phyloP scores from a whole-genome alignment of 1,140 invertebrate species.

The Drosophila auraria region DNA sequence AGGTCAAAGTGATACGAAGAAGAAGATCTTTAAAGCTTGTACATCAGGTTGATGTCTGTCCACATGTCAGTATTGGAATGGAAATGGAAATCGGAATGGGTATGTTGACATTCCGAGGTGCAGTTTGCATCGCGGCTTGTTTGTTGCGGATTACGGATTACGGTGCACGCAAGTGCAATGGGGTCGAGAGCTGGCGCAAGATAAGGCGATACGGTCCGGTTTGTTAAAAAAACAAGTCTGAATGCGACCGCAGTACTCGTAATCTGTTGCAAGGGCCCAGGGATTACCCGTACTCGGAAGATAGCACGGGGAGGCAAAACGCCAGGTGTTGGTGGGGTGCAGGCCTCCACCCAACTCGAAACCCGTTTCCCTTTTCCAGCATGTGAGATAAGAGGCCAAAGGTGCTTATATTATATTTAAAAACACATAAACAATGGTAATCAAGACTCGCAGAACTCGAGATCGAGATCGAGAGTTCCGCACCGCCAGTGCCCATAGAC shows the following conservation, averaged over 20 bases:
- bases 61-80: neutral
- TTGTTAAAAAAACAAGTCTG: slow-evolving; percentile 26
- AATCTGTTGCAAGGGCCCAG: neutral
- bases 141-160: slow-evolving; percentile 35
- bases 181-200: slow-evolving; percentile 44
- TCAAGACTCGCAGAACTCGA: slow-evolving; percentile 43
- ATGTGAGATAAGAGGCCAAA: no score
- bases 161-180: slow-evolving; percentile 36
- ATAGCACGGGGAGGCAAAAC: neutral
- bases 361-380: slow-evolving; percentile 23
- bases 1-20: neutral
- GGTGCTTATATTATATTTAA: neutral
- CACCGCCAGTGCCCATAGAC: slow-evolving; percentile 30
- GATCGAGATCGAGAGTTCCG: slow-evolving; percentile 65
- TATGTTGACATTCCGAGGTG: slow-evolving; percentile 43
- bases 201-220: slow-evolving; percentile 32
- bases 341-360: slow-evolving; percentile 9
- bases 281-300: slow-evolving; percentile 3
- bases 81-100: neutral
- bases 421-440: slow-evolving; percentile 54
- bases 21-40: neutral
- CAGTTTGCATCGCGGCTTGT: slow-evolving; percentile 24
- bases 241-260: slow-evolving; percentile 6
- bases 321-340: slow-evolving; percentile 5
- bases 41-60: neutral